Evolutionary conservation across 1,140 invertebrate genomes (phyloP).

Genomic region (Danaus melanippus): DNA sequence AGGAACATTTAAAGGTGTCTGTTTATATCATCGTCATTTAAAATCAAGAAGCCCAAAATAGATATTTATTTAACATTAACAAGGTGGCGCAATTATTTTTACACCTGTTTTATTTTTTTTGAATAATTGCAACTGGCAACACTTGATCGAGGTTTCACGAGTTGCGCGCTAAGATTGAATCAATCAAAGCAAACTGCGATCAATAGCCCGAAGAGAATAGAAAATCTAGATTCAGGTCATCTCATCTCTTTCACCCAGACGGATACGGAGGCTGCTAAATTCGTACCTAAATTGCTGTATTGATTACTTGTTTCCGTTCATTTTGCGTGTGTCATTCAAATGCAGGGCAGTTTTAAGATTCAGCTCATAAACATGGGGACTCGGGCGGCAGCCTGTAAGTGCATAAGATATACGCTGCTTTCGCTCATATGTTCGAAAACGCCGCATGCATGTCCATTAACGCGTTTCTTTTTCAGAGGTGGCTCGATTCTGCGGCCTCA

Average conservation of each 20-base stretch:
- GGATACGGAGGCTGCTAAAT: slow-evolving; percentile 19
- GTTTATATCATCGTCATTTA: no score
- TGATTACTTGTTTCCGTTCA: slow-evolving; percentile 41
- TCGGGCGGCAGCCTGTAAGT: slow-evolving; percentile 81
- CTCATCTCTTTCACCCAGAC: slow-evolving; percentile 62
- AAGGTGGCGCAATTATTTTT: no score
- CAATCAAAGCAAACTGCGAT: slow-evolving; percentile 29
- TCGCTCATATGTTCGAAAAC: slow-evolving; percentile 25
- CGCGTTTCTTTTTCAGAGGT: slow-evolving; percentile 68
- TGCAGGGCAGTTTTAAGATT: slow-evolving; percentile 75
- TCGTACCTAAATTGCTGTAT: slow-evolving; percentile 52
- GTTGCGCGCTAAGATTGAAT: slow-evolving; percentile 29
- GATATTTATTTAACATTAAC: no score
- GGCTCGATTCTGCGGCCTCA: slow-evolving; percentile 43
- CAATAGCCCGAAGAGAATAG: slow-evolving; percentile 61
- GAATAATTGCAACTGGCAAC: neutral
- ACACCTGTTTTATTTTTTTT: no score
- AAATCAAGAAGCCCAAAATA: no score
- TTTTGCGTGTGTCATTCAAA: slow-evolving; percentile 52
- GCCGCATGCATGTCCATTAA: slow-evolving; percentile 51
- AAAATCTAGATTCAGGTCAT: slow-evolving; percentile 60
- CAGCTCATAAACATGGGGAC: slow-evolving; percentile 82
- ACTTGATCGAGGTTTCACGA: slow-evolving; percentile 3
- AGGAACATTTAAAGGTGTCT: no score
- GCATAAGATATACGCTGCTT: slow-evolving; percentile 28